Percentiles rank a stretch among this genome's conserved stretches.
phyloP scores from a whole-genome alignment of 37 sponge, comb jelly and placozoan genomes.

The Haliclona indistincta region DNA sequence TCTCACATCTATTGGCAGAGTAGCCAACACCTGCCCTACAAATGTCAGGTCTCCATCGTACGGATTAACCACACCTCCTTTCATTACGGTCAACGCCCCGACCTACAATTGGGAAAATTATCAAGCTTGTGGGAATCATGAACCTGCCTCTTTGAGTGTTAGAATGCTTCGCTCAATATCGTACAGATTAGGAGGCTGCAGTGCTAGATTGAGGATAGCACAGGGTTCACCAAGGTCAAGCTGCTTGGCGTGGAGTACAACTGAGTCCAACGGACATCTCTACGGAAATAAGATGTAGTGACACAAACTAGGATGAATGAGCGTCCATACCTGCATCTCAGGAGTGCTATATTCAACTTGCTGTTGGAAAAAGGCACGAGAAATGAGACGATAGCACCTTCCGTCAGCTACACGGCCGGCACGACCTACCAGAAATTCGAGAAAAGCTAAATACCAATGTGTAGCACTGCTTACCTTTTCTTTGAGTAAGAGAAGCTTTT shows the following conservation, averaged over 20 bases:
- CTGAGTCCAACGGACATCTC: slow-evolving; percentile 83
- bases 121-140: background rate
- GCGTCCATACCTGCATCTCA: slow-evolving; percentile 77
- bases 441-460: too few relatives aligned
- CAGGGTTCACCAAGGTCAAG: slow-evolving; percentile 89
- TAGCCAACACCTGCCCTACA: slow-evolving; percentile 74
- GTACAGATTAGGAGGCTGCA: slow-evolving; percentile 77
- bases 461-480: too few relatives aligned
- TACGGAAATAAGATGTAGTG: background rate
- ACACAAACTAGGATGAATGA: slow-evolving; percentile 5
- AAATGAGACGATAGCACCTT: slow-evolving; percentile 83
- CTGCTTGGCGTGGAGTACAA: slow-evolving; percentile 80
- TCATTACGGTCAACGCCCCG: slow-evolving; percentile 66
- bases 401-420: slow-evolving; percentile 92
- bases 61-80: slow-evolving; percentile 51
- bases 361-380: slow-evolving; percentile 46
- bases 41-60: slow-evolving; percentile 93
- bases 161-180: slow-evolving; percentile 83
- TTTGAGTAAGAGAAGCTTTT: slow-evolving; percentile 83
- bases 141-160: slow-evolving; percentile 84
- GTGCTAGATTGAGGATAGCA: slow-evolving; percentile 71
- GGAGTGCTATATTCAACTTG: slow-evolving; percentile 68
- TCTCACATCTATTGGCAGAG: slow-evolving; percentile 81
- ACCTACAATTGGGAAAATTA: slow-evolving; percentile 34
- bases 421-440: too few relatives aligned